These are phyloP conservation scores for Lacanobia oleracea DNA, from an alignment of 2,888 invertebrate genomes.

Conservation along the genomic window DNA sequence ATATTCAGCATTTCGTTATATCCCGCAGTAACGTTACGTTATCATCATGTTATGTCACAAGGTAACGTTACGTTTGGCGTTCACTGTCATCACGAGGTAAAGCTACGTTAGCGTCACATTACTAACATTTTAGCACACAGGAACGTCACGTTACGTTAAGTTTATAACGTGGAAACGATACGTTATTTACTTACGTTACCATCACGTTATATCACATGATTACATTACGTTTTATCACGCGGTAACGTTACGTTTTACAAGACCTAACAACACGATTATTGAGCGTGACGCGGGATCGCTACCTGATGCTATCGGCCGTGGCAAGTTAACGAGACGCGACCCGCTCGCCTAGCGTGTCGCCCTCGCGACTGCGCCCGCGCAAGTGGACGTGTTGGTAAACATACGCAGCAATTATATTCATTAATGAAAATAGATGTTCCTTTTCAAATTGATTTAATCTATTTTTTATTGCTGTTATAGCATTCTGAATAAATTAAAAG, in stretches of 20 bases:
- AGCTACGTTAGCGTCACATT: not conserved
- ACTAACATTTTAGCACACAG: not conserved
- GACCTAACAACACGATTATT: slow-evolving; percentile 56
- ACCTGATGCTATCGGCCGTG: slow-evolving; percentile 71
- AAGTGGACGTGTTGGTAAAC: slow-evolving; percentile 53
- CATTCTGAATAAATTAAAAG: slow-evolving; percentile 11
- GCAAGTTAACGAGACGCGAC: slow-evolving; percentile 72
- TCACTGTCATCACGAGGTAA: not conserved
- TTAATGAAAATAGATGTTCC: slow-evolving; percentile 43
- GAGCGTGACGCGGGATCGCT: slow-evolving; percentile 64
- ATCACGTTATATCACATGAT: not conserved
- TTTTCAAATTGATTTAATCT: slow-evolving; percentile 23
- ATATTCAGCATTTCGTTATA: too few relatives aligned
- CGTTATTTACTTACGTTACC: not conserved
- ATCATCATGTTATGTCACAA: not conserved
- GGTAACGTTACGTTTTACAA: slow-evolving; percentile 36
- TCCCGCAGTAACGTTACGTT: not conserved
- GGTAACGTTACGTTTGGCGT: slow-evolving; percentile 4
- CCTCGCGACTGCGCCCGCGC: slow-evolving; percentile 59
- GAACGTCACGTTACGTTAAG: not conserved
- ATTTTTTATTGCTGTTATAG: slow-evolving; percentile 8
- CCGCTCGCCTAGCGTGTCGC: slow-evolving; percentile 68
- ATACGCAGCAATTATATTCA: slow-evolving; percentile 58
- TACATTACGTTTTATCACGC: not conserved
- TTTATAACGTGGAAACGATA: not conserved